phyloP scores from a whole-genome alignment of 2,888 invertebrate species.

The Meandrusa payeni region DNA sequence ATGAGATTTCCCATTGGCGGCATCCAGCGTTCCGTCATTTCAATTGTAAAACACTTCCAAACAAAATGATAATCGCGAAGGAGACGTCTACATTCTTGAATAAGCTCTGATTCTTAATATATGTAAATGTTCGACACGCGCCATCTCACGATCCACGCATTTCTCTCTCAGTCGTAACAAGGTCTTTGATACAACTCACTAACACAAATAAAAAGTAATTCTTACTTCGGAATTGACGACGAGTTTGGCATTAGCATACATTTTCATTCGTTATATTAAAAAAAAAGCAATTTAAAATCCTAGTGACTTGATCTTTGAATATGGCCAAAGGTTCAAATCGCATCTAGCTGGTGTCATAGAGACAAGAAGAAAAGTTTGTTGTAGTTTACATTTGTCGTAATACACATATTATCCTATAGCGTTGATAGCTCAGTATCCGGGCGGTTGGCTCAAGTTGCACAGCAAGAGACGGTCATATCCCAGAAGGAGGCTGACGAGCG shows the following conservation, averaged over 20 bases:
- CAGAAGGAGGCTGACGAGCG: too few species aligned
- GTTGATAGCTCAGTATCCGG: too few species aligned
- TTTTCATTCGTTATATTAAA: too few species aligned
- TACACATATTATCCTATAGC: too few species aligned
- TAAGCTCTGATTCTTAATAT: slow-evolving; percentile 48
- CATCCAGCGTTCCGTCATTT: slow-evolving; percentile 12
- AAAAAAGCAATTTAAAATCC: too few species aligned
- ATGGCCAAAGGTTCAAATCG: too few species aligned
- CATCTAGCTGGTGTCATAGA: too few species aligned
- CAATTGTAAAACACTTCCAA: slow-evolving; percentile 30
- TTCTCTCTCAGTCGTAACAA: slow-evolving; percentile 16
- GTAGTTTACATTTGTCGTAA: too few species aligned
- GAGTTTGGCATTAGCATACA: neutral
- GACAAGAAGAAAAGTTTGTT: too few species aligned
- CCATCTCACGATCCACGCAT: slow-evolving; percentile 24
- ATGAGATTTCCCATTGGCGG: slow-evolving; percentile 1
- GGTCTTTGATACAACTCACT: slow-evolving; percentile 18
- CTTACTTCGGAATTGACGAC: slow-evolving; percentile 3
- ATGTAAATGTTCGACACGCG: slow-evolving; percentile 46
- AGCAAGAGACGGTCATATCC: too few species aligned
- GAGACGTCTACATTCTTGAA: slow-evolving; percentile 39
- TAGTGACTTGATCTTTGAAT: too few species aligned
- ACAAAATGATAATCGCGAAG: slow-evolving; percentile 36
- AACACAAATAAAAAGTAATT: slow-evolving; percentile 17
- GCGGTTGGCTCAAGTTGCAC: too few species aligned